Percentiles rank a stretch among this genome's conserved stretches.
These are phyloP conservation scores for Melanerpes aurifrons DNA, from an alignment of 2,113 vertebrate species.

Conservation along the genomic window DNA sequence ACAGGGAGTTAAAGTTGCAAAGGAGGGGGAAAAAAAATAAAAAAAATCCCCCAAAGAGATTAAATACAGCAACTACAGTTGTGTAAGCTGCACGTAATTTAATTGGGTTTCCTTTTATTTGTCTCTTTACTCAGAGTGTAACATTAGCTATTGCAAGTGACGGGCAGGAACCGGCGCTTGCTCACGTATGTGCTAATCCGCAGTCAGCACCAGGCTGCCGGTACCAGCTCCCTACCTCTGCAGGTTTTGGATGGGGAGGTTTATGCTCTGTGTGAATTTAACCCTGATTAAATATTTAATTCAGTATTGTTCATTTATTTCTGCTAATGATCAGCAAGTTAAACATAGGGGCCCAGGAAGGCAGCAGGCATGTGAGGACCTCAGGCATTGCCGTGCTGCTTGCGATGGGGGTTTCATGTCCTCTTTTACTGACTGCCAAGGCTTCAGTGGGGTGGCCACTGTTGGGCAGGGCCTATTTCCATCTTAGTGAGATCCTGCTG, in stretches of 20 bases:
- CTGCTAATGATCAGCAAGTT: conserved; percentile 26
- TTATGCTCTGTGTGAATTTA: conserved; percentile 26
- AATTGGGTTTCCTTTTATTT: conserved; percentile 72
- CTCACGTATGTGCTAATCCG: neutral
- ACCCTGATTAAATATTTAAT: conserved; percentile 62
- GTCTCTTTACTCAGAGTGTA: conserved; percentile 64
- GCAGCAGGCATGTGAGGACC: neutral
- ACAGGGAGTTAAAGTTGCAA: conserved; percentile 31
- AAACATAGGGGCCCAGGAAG: neutral
- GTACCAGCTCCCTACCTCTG: conserved; percentile 40
- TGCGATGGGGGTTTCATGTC: neutral
- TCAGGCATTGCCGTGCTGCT: neutral
- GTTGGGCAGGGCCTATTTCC: neutral
- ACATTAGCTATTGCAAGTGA: conserved; percentile 62
- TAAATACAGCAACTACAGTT: conserved; percentile 63
- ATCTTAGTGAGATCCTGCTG: neutral
- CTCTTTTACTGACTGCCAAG: neutral
- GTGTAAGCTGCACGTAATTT: conserved; percentile 64
- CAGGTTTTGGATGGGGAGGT: neutral
- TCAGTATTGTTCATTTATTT: conserved; percentile 44
- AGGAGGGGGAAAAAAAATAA: neutral
- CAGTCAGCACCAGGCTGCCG: neutral
- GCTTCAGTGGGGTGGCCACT: neutral
- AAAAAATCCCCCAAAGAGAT: conserved; percentile 32
- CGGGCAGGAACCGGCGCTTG: conserved; percentile 1